Evolutionary conservation across 2,113 vertebrate genomes (phyloP).

Genomic region (Callopanchax toddi): DNA sequence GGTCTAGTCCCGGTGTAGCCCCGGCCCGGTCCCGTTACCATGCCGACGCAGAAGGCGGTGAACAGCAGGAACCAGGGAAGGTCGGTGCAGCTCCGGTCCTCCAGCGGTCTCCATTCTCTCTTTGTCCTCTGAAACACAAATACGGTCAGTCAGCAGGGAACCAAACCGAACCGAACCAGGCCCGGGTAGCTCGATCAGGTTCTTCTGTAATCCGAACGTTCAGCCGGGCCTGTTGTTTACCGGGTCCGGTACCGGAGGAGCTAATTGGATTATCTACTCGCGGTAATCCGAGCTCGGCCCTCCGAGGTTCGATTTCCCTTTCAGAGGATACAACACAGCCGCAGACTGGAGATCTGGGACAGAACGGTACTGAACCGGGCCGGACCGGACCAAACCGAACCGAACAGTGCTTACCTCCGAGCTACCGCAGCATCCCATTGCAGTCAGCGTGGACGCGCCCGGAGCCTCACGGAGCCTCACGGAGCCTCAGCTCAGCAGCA

Average conservation of each 20-base stretch:
- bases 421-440: slow-evolving; percentile 86
- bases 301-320: slow-evolving; percentile 8
- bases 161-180: slow-evolving; percentile 1
- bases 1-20: too few species aligned
- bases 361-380: not conserved
- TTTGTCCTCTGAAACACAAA: slow-evolving; percentile 87
- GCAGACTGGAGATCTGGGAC: slow-evolving; percentile 28
- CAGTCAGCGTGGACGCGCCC: slow-evolving; percentile 72
- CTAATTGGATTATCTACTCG: slow-evolving; percentile 65
- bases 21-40: slow-evolving; percentile 84
- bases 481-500: slow-evolving; percentile 67
- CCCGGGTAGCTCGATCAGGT: too few species aligned
- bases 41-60: slow-evolving; percentile 92
- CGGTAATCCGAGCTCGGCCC: slow-evolving; percentile 60
- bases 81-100: slow-evolving; percentile 97
- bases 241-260: slow-evolving; percentile 15
- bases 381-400: not conserved
- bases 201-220: not conserved
- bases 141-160: slow-evolving; percentile 25
- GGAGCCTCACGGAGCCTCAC: slow-evolving; percentile 59
- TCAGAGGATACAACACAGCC: slow-evolving; percentile 20
- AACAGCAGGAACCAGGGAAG: slow-evolving; percentile 96
- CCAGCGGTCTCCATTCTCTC: slow-evolving; percentile 96
- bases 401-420: slow-evolving; percentile 76
- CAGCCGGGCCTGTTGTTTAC: slow-evolving; percentile 12